Evolutionary conservation across 2,888 invertebrate genomes (phyloP).

Genomic region (Noctua janthina): DNA sequence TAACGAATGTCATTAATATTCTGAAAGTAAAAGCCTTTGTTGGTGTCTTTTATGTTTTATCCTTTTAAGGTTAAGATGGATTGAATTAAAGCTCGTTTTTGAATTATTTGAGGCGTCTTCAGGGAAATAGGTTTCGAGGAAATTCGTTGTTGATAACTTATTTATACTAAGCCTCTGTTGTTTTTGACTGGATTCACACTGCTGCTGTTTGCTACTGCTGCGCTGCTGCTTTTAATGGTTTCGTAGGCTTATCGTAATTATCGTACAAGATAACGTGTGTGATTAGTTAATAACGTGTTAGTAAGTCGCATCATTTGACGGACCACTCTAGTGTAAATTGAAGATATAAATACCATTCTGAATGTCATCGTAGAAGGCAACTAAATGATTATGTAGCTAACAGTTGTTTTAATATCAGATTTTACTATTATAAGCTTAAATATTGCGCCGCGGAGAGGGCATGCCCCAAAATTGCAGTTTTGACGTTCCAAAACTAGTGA

Average conservation of each 20-base stretch:
- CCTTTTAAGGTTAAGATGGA: slow-evolving; percentile 55
- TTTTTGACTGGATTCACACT: not conserved
- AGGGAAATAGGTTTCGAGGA: not conserved
- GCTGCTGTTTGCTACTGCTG: too few species aligned
- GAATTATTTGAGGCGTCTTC: slow-evolving; percentile 8
- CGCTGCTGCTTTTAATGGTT: not conserved
- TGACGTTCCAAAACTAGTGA: not conserved
- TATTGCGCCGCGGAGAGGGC: too few species aligned
- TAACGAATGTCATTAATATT: slow-evolving; percentile 72
- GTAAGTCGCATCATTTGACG: not conserved
- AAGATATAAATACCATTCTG: not conserved
- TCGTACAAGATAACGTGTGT: not conserved
- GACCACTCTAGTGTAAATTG: not conserved
- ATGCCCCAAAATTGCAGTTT: not conserved
- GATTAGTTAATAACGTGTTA: not conserved
- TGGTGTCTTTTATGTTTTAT: slow-evolving; percentile 51
- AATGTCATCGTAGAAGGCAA: not conserved
- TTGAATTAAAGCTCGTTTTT: slow-evolving; percentile 49
- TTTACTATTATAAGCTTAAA: not conserved
- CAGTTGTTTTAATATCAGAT: not conserved
- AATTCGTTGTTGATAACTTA: not conserved
- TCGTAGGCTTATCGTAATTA: not conserved
- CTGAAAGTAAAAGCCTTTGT: slow-evolving; percentile 55
- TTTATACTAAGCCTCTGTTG: not conserved
- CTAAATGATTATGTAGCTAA: not conserved